Conservation (phyloP, 2,888 invertebrate genomes). For the Pristionchus japonicus region DNA sequence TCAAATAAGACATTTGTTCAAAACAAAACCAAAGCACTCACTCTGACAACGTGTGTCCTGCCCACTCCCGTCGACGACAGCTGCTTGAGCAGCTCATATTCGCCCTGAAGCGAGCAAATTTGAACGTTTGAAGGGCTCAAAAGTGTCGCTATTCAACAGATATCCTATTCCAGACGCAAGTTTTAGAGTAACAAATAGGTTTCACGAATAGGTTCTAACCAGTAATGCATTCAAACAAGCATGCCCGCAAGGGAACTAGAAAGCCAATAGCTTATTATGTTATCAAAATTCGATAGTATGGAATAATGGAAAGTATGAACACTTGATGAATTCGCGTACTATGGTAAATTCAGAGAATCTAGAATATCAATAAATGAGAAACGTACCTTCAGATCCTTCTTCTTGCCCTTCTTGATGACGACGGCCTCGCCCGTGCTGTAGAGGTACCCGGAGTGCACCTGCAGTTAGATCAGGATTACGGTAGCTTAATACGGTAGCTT, state of each 20-base stretch:
- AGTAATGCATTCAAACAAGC: no score
- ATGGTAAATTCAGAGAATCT: background rate
- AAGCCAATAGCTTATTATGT: no score
- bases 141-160: no score
- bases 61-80: background rate
- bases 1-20: background rate
- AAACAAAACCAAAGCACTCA: background rate
- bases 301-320: no score
- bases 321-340: no score
- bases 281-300: no score
- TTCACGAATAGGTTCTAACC: no score
- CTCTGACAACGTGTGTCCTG: slow-evolving; percentile 21
- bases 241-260: no score
- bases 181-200: no score
- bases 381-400: background rate
- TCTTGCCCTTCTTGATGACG: slow-evolving; percentile 14
- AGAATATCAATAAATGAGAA: background rate
- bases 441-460: slow-evolving; percentile 16
- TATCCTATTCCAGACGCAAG: no score
- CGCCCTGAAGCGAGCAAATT: no score
- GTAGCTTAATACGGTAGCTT: background rate
- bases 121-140: no score
- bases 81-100: slow-evolving; percentile 26
- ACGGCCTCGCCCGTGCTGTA: slow-evolving; percentile 7
- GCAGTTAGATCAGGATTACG: background rate